Evolutionary conservation across 2,888 invertebrate genomes (phyloP).

Genomic region (Pegoplata infirma): DNA sequence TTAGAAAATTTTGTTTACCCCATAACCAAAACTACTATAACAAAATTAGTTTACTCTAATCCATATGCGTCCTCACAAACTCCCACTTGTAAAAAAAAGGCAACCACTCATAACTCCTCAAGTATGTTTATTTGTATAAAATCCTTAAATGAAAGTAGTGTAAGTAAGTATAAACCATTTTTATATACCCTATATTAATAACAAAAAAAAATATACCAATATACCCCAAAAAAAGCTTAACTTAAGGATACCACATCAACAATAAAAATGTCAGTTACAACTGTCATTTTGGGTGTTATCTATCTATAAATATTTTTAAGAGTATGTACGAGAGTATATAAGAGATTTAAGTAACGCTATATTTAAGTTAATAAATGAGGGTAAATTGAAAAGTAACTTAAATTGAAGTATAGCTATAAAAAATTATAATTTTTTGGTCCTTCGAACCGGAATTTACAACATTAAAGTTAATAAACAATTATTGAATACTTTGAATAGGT

Average conservation of each 20-base stretch:
- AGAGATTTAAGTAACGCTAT: conserved; percentile 25
- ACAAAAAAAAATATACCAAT: conserved; percentile 48
- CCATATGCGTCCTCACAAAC: neutral
- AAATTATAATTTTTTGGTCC: neutral
- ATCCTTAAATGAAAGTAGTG: conserved; percentile 12
- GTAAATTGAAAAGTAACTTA: conserved; percentile 14
- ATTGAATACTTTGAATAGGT: too few relatives aligned
- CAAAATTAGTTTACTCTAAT: neutral
- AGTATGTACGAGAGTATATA: conserved; percentile 12
- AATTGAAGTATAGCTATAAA: neutral
- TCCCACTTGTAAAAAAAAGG: neutral
- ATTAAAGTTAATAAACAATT: too few relatives aligned
- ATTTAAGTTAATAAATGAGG: conserved; percentile 14
- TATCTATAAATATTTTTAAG: conserved; percentile 31
- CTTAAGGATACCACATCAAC: conserved; percentile 67
- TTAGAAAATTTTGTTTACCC: neutral
- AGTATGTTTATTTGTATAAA: conserved; percentile 30
- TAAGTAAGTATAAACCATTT: conserved; percentile 30
- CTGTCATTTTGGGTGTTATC: conserved; percentile 65
- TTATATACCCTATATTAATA: conserved; percentile 42
- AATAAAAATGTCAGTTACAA: conserved; percentile 76
- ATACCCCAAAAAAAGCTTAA: conserved; percentile 56
- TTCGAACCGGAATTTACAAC: neutral
- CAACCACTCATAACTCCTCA: conserved; percentile 38
- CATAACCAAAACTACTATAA: neutral